phyloP scores from a whole-genome alignment of 2,888 invertebrate species.

The Dryobota labecula region DNA sequence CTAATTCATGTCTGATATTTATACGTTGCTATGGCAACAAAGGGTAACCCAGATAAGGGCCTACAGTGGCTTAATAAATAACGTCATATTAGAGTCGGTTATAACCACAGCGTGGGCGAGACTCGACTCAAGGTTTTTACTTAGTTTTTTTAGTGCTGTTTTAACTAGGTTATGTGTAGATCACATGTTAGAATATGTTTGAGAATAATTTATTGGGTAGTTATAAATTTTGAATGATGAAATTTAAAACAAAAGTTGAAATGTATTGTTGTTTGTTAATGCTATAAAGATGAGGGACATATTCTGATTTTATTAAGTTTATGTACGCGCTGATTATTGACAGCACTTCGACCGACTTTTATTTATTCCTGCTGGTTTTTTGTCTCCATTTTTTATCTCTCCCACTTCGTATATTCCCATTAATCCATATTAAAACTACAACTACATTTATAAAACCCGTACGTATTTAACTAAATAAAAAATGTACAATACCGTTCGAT shows the following conservation, averaged over 20 bases:
- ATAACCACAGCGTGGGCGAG: constrained; percentile 75
- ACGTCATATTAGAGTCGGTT: constrained; percentile 83
- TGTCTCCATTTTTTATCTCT: too few relatives aligned
- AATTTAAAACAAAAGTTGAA: constrained; percentile 29
- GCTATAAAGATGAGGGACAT: constrained; percentile 10
- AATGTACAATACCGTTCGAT: constrained; percentile 46
- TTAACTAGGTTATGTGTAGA: constrained; percentile 65
- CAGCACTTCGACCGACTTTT: background rate
- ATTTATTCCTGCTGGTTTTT: background rate
- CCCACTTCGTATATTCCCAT: background rate
- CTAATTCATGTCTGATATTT: constrained; percentile 80
- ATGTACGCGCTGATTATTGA: background rate
- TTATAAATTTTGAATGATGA: constrained; percentile 31
- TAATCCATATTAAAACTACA: constrained; percentile 19
- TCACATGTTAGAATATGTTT: constrained; percentile 39
- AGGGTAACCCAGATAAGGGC: constrained; percentile 81
- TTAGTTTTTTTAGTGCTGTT: constrained; percentile 56
- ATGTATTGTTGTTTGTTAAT: constrained; percentile 13
- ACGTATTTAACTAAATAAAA: constrained; percentile 36
- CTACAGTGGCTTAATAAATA: constrained; percentile 81
- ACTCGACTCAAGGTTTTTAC: constrained; percentile 59
- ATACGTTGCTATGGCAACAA: constrained; percentile 78
- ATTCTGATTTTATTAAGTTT: background rate
- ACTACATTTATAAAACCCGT: background rate
- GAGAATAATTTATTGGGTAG: constrained; percentile 48